These are phyloP conservation scores for Lasioglossum figueresi DNA, from an alignment of 2,888 invertebrate species.

Conservation along the genomic window DNA sequence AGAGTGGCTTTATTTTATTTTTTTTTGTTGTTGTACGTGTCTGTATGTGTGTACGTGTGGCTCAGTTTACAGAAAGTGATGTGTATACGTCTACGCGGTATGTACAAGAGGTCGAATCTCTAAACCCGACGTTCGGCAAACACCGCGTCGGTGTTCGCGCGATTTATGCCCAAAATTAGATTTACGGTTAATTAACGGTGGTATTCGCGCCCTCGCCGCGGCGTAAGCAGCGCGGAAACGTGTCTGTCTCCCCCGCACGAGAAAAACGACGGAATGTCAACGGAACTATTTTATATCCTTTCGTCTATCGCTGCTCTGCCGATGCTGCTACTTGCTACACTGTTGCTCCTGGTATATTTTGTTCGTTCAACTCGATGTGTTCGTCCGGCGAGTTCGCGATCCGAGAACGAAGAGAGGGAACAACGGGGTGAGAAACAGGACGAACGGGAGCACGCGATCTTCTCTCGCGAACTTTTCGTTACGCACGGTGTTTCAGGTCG, in stretches of 20 bases:
- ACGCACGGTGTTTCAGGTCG: background rate
- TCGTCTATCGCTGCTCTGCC: background rate
- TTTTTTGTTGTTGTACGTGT: slow-evolving; percentile 5
- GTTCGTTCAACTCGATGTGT: background rate
- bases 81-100: slow-evolving; percentile 74
- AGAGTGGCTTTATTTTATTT: slow-evolving; percentile 11
- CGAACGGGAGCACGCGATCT: background rate
- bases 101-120: slow-evolving; percentile 74
- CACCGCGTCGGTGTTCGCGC: slow-evolving; percentile 62
- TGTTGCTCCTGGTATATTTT: background rate
- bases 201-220: slow-evolving; percentile 64
- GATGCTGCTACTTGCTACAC: background rate
- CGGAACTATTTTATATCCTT: slow-evolving; percentile 4
- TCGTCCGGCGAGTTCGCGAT: background rate
- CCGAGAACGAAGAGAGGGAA: background rate
- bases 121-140: slow-evolving; percentile 65
- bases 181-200: slow-evolving; percentile 74
- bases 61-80: slow-evolving; percentile 75
- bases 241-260: background rate
- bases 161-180: slow-evolving; percentile 77
- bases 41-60: slow-evolving; percentile 50
- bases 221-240: slow-evolving; percentile 57
- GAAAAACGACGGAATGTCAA: slow-evolving; percentile 46
- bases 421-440: background rate
- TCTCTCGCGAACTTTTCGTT: background rate